These are phyloP conservation scores for Pteronotus mesoamericanus DNA, from an alignment of 2,797 vertebrate species.

Conservation along the genomic window DNA sequence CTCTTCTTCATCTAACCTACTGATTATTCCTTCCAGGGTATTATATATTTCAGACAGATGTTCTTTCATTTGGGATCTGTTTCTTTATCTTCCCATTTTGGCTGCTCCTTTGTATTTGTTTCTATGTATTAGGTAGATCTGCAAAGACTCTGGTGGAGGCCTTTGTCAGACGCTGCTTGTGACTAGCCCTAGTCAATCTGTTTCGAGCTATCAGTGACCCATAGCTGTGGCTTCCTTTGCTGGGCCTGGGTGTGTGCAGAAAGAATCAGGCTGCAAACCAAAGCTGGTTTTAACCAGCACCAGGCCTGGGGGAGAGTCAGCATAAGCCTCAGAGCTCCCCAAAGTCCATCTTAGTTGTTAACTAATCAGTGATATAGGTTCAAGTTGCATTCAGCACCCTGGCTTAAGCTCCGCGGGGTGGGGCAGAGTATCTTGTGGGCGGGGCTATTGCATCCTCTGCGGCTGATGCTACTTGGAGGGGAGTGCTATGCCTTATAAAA, in stretches of 20 bases:
- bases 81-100: background rate
- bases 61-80: background rate
- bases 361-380: background rate
- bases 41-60: background rate
- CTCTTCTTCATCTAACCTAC: background rate
- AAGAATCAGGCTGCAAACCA: background rate
- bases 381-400: background rate
- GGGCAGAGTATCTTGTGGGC: background rate
- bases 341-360: background rate
- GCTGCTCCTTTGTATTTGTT: background rate
- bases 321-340: background rate
- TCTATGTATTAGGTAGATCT: background rate
- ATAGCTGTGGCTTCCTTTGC: background rate
- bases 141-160: background rate
- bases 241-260: background rate
- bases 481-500: background rate
- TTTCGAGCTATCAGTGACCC: background rate
- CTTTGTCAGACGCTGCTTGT: background rate
- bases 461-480: background rate
- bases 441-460: background rate
- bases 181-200: background rate
- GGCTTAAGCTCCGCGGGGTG: background rate
- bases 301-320: background rate
- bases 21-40: background rate
- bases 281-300: background rate